Evolutionary conservation across 2,797 vertebrate species (phyloP).

Genomic region (Pygocentrus nattereri): DNA sequence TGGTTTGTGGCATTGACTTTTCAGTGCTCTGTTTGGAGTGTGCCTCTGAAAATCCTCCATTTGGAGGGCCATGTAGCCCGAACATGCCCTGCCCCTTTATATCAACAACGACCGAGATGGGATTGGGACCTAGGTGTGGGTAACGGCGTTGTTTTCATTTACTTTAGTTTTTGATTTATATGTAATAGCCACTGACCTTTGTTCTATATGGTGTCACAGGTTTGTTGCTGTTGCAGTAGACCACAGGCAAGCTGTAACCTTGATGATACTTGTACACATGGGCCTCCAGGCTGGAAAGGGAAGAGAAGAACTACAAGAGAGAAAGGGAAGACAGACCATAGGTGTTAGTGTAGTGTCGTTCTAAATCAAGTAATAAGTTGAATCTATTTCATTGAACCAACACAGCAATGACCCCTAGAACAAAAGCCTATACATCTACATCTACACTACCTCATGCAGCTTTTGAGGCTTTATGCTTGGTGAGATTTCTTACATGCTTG

Average conservation of each 20-base stretch:
- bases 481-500: not conserved
- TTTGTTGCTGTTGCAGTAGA: constrained; percentile 43
- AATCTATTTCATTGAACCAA: not conserved
- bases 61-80: too few species aligned
- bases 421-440: not conserved
- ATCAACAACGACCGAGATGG: too few species aligned
- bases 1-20: too few species aligned
- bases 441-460: not conserved
- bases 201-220: constrained; percentile 48
- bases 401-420: not conserved
- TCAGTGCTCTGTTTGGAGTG: too few species aligned
- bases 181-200: constrained; percentile 65
- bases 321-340: constrained; percentile 5
- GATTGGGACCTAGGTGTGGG: too few species aligned
- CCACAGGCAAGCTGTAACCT: constrained; percentile 52
- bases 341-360: not conserved
- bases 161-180: too few species aligned
- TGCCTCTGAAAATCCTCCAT: too few species aligned
- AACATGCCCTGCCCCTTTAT: too few species aligned
- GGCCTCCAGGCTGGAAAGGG: constrained; percentile 67
- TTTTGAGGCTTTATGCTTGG: not conserved
- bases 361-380: too few species aligned
- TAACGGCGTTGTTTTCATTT: too few species aligned
- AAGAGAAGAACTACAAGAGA: constrained; percentile 67
- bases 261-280: constrained; percentile 68